Conservation (phyloP, 2,797 vertebrate species). For the Melanogrammus aeglefinus region DNA sequence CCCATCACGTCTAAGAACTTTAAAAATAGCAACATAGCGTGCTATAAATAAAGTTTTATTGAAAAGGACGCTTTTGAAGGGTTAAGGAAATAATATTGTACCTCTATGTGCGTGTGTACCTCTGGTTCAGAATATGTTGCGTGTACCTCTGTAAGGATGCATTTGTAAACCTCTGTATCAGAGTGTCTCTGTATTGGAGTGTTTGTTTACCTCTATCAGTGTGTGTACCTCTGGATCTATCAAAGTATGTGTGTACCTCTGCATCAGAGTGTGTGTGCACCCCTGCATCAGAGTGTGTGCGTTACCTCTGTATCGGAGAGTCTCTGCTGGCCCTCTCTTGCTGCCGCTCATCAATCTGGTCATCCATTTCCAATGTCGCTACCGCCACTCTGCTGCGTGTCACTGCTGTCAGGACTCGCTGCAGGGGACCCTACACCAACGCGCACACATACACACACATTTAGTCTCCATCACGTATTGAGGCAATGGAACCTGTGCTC, state of each 20-base stretch:
- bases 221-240: too few species aligned
- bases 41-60: too few species aligned
- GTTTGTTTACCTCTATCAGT: too few species aligned
- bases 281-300: constrained; percentile 11
- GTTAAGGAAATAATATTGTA: too few species aligned
- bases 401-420: constrained; percentile 95
- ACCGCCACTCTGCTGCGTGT: constrained; percentile 95
- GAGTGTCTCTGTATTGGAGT: too few species aligned
- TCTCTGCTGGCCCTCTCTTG: constrained; percentile 89
- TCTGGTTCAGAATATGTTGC: not conserved
- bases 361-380: constrained; percentile 99
- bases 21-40: not conserved
- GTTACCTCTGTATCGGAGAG: constrained; percentile 97
- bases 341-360: constrained; percentile 89
- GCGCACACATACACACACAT: not conserved
- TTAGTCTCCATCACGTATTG: too few species aligned
- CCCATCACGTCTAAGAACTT: not conserved
- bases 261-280: not conserved
- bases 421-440: constrained; percentile 85
- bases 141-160: too few species aligned
- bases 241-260: too few species aligned
- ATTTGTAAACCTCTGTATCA: too few species aligned
- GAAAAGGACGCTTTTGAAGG: too few species aligned
- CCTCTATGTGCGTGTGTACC: constrained; percentile 52
- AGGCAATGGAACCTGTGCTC: too few species aligned